These are phyloP conservation scores for Leuciscus waleckii DNA, from an alignment of 2,797 vertebrate species.

Conservation along the genomic window DNA sequence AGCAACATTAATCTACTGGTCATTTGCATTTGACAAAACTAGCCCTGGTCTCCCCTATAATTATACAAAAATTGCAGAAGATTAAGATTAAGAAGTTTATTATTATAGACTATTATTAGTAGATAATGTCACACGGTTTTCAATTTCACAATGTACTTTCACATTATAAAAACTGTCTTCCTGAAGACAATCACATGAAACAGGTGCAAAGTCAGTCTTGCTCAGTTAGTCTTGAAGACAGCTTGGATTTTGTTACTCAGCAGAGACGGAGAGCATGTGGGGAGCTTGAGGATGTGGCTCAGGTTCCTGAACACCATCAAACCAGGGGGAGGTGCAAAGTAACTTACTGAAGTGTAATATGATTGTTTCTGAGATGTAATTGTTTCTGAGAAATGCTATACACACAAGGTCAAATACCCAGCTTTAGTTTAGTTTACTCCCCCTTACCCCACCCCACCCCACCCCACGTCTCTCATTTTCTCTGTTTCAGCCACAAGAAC, in stretches of 20 bases:
- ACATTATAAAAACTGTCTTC: not conserved
- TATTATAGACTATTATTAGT: not conserved
- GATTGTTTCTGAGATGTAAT: conserved; percentile 67
- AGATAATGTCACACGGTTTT: not conserved
- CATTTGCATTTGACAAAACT: not conserved
- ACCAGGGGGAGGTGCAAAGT: not conserved
- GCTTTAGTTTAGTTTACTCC: conserved; percentile 43
- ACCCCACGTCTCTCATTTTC: conserved; percentile 23
- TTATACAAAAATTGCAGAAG: not conserved
- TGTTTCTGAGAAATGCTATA: conserved; percentile 69
- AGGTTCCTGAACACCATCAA: not conserved
- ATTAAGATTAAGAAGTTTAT: not conserved
- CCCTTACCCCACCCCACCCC: conserved; percentile 52
- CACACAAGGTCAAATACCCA: conserved; percentile 59
- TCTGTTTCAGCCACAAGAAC: conserved; percentile 80
- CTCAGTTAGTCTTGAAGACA: not conserved
- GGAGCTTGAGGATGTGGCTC: not conserved
- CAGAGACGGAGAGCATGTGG: not conserved
- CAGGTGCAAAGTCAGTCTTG: not conserved
- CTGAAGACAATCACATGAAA: not conserved
- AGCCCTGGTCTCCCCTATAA: not conserved
- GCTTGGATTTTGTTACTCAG: not conserved
- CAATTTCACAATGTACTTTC: not conserved
- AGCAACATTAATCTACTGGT: not conserved
- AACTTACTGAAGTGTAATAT: conserved; percentile 26